Base-by-base conservation (phyloP, 2,797 vertebrate species). In the Hoplostethus atlanticus region DNA sequence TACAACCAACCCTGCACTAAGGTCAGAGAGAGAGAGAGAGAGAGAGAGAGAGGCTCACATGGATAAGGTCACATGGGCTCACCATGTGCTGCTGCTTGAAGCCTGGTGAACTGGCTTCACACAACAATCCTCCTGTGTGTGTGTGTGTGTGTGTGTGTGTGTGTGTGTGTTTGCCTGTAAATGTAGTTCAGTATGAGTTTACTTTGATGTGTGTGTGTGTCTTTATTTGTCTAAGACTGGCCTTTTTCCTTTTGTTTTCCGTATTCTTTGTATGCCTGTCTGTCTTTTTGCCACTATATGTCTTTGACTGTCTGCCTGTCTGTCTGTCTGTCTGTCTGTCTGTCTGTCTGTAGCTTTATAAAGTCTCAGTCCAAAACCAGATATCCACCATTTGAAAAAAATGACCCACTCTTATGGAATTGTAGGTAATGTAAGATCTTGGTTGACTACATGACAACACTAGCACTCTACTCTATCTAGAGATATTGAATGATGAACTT, bases 61-160 rank as follows among this genome's bases (percentile, higher is more conserved):
- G 95, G 94, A 92, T 84, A 88, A 82, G 89, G 92, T 96, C 96
- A 97, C 96, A 92, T 95, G 95, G 93, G 87, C 85, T 84, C 89
- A 93, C 92, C 94, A 94, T 94, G 94, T 96, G 95, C 94, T 90
- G 87, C 89, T 82, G 85, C 83, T 87, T 42, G 75, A 76, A 89
- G 87, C 77, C 78, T 68, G 73, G 59, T 72, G 74, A 76, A 84
- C 76, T 73, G 71, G 77, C 67, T 67, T 84, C 72, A 81, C 63
- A 84, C 74, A 84, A 87, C 85, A 91, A 80, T 83, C 81, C 65
- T 76, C 64, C n/a, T n/a, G n/a, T n/a, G n/a, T n/a, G n/a, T 87
- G 79, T 78, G 48, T 80, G 50, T 65, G 38, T 64, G 54, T 77
- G 71, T 76, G 48, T 59, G 8, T 64, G 68, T 46, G 53, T 59